phyloP scores from a whole-genome alignment of 2,888 invertebrate genomes.

The Eupithecia tripunctaria region DNA sequence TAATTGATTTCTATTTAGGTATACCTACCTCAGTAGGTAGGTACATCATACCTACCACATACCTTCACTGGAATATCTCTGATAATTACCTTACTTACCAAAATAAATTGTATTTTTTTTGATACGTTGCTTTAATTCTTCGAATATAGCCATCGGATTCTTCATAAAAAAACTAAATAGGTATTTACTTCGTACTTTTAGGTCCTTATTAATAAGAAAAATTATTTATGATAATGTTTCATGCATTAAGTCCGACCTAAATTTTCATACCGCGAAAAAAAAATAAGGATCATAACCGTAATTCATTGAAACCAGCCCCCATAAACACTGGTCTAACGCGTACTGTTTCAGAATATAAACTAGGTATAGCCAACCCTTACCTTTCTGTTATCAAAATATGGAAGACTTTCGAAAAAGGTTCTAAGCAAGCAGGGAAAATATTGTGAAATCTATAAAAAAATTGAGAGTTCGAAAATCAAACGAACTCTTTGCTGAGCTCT shows the following conservation, averaged over 20 bases:
- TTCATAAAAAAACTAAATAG: too few species aligned
- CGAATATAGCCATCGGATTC: too few species aligned
- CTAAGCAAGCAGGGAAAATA: not conserved
- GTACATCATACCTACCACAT: too few species aligned
- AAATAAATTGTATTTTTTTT: too few species aligned
- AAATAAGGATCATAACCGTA: slow-evolving; percentile 17
- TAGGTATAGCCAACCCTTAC: slow-evolving; percentile 1
- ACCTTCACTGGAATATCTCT: not conserved
- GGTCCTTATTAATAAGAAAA: too few species aligned
- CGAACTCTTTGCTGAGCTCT: not conserved
- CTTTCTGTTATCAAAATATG: slow-evolving; percentile 5
- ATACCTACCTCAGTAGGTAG: too few species aligned
- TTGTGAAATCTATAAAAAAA: not conserved
- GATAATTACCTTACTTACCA: too few species aligned
- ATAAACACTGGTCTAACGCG: slow-evolving; percentile 23
- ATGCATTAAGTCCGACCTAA: not conserved
- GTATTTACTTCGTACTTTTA: too few species aligned
- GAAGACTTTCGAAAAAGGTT: slow-evolving; percentile 2
- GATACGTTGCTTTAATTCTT: too few species aligned
- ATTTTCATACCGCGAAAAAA: slow-evolving; percentile 14
- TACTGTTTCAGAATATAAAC: slow-evolving; percentile 19
- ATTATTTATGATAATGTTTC: not conserved
- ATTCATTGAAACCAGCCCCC: slow-evolving; percentile 18
- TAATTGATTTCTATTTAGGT: slow-evolving; percentile 26
- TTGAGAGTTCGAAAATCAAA: not conserved